phyloP scores from a whole-genome alignment of 1,140 invertebrate species.

The Protaetia brevitarsis region DNA sequence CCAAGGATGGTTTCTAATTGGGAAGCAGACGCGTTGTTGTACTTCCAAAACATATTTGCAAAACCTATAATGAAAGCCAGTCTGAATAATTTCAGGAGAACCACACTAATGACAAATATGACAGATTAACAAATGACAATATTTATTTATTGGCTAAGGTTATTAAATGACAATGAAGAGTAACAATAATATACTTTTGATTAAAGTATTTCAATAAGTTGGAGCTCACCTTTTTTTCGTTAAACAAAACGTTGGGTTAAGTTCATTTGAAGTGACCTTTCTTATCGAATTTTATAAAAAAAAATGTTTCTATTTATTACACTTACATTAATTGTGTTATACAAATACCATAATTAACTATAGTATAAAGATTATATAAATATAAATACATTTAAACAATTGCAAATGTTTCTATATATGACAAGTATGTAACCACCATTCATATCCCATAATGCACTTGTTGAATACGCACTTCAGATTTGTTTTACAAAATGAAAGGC shows the following conservation, averaged over 20 bases:
- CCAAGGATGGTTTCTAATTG: conserved; percentile 72
- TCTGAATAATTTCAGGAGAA: conserved; percentile 22
- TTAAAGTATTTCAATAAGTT: neutral
- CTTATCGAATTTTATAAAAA: conserved; percentile 26
- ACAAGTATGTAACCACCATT: conserved; percentile 40
- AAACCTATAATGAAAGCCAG: conserved; percentile 31
- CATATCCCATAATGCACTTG: conserved; percentile 47
- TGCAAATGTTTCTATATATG: conserved; percentile 31
- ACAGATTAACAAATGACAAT: conserved; percentile 29
- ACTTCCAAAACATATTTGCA: conserved; percentile 76
- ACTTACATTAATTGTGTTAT: conserved; percentile 40
- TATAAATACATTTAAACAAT: conserved; percentile 29
- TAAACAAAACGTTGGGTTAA: conserved; percentile 43
- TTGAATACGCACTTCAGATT: conserved; percentile 27
- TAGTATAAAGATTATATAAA: conserved; percentile 27
- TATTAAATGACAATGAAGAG: conserved; percentile 5
- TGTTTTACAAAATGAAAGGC: neutral
- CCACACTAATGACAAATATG: conserved; percentile 25
- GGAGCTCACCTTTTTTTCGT: conserved; percentile 23
- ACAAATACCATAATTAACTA: conserved; percentile 38
- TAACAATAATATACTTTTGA: neutral
- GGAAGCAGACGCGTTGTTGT: conserved; percentile 66
- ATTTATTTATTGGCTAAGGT: neutral
- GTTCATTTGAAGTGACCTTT: conserved; percentile 47
- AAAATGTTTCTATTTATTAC: conserved; percentile 28